These are phyloP conservation scores for Limnephilus marmoratus DNA, from an alignment of 2,888 invertebrate genomes.

Conservation along the genomic window DNA sequence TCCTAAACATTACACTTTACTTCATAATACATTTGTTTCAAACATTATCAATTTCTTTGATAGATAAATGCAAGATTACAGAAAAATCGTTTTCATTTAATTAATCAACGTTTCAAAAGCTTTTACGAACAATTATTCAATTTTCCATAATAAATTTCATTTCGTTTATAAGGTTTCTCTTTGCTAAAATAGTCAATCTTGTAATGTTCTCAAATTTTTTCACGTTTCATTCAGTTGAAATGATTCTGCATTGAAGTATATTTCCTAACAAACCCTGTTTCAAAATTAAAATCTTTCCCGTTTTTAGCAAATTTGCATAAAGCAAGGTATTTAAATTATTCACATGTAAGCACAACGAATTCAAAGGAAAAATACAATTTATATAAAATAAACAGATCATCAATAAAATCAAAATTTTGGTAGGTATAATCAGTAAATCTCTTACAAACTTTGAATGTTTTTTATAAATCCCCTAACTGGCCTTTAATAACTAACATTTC, in stretches of 20 bases:
- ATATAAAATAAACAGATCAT: not conserved
- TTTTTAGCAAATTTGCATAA: not conserved
- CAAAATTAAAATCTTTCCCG: not conserved
- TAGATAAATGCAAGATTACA: not conserved
- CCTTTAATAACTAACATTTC: not conserved
- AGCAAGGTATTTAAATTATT: not conserved
- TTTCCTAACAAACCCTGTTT: not conserved
- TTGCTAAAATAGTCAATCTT: not conserved
- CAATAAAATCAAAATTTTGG: not conserved
- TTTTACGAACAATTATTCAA: not conserved
- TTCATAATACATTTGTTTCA: not conserved
- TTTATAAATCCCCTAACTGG: not conserved
- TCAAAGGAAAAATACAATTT: not conserved
- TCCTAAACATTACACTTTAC: not conserved
- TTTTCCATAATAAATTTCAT: not conserved
- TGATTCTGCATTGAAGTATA: not conserved
- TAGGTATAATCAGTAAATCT: not conserved
- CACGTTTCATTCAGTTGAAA: not conserved
- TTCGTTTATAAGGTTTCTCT: not conserved
- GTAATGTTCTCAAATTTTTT: not conserved
- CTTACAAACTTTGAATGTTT: not conserved
- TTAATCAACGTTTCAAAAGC: not conserved
- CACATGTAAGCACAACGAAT: not conserved
- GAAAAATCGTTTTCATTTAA: not conserved
- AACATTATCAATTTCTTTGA: not conserved